Percentiles rank a stretch among this genome's conserved stretches.
phyloP scores from a whole-genome alignment of 2,113 vertebrate species.

The Brevimyrus niger region DNA sequence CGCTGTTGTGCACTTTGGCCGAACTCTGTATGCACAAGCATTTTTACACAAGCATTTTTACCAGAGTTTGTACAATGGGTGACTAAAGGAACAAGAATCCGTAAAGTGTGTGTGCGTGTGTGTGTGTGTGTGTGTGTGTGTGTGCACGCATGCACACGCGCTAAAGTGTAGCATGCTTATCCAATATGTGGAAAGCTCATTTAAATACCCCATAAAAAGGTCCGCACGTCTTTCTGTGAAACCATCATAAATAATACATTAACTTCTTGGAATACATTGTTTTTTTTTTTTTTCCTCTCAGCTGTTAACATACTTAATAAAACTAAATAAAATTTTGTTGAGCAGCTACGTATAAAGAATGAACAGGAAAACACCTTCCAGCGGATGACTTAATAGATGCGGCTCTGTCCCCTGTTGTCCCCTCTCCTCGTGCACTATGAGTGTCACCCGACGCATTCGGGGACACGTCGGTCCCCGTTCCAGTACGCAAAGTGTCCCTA shows the following conservation, averaged over 20 bases:
- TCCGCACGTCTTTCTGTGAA: background rate
- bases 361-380: background rate
- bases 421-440: background rate
- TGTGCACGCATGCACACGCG: background rate
- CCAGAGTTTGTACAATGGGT: constrained; percentile 6
- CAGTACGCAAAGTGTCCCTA: background rate
- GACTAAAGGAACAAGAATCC: background rate
- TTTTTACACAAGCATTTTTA: constrained; percentile 32
- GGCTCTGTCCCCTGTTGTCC: background rate
- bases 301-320: background rate
- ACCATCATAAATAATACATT: background rate
- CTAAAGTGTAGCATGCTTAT: background rate
- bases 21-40: constrained; percentile 43
- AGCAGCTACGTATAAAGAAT: background rate
- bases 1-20: constrained; percentile 45
- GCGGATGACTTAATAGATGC: background rate
- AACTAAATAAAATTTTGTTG: background rate
- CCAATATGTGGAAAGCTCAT: background rate
- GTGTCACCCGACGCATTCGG: background rate
- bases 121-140: constrained; percentile 6
- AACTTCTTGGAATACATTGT: background rate
- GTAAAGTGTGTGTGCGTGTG: background rate
- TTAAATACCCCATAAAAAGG: background rate
- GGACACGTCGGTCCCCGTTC: background rate
- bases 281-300: background rate